Evolutionary conservation across 2,888 invertebrate species (phyloP), one percentile per base, ranked within the genome.

Genomic region (Blastobasis adustella): DNA sequence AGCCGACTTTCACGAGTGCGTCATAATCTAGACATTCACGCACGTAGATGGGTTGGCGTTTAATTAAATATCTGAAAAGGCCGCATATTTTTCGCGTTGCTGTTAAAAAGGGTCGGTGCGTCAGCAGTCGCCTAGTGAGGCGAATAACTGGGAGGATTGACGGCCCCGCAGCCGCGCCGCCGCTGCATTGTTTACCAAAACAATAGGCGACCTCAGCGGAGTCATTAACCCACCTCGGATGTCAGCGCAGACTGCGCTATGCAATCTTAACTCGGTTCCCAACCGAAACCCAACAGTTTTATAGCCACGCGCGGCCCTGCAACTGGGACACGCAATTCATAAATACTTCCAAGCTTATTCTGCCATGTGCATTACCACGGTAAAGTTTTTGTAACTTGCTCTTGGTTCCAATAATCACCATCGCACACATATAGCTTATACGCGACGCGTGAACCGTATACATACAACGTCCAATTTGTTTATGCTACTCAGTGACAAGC

Each of bases 161-260:
- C 77, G 81, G 71, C 67, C 64, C 67, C 68, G 23, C 23, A 23
- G 23, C 23, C 23, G 23, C 73, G 23, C 70, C 68, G 72, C 67
- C 73, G 71, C 61, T 68, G 83, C 79, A 88, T 88, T 88, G 88
- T 88, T 86, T 82, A 79, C 76, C 71, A 79, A 79, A 84, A 88
- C 88, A 88, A 88, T 87, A 73, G 86, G 36, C 78, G 79, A 83
- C 86, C 87, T 84, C 80, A 68, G 76, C 69, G 78, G 76, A 83
- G 86, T 87, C 87, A 85, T 87, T 88, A 87, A 86, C 87, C 86
- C 71, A 81, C 81, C 79, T 80, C 79, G 65, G 79, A 75, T 76
- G 78, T 76, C 75, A 70, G 67, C 69, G 59, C 56, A 59, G 61
- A 60, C 63, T 56, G 62, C 64, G 66, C 60, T 62, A 69, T 64